phyloP scores from a whole-genome alignment of 2,888 invertebrate genomes.

The Loripinus fragilis region DNA sequence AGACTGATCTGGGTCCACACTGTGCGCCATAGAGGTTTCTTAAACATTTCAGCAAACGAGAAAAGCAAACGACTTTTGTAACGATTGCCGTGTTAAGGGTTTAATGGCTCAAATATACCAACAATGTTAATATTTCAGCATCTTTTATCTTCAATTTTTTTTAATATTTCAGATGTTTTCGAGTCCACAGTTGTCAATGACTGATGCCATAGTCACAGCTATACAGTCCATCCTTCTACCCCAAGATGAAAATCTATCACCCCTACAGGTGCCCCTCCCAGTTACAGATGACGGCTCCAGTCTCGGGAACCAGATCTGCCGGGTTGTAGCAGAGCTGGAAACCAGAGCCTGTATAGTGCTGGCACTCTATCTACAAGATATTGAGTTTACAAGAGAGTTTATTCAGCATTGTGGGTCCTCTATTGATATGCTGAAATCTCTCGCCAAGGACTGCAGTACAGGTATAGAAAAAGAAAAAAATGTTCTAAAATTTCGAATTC shows the following conservation, averaged over 20 bases:
- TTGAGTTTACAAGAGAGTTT: constrained; percentile 80
- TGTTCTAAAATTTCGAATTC: no score
- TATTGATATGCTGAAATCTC: constrained; percentile 81
- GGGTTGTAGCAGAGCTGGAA: constrained; percentile 82
- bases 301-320: constrained; percentile 80
- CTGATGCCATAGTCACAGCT: constrained; percentile 78
- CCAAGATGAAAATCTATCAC: constrained; percentile 67
- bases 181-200: constrained; percentile 75
- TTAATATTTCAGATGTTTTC: constrained; percentile 76
- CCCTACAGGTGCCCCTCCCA: constrained; percentile 77
- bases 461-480: no score
- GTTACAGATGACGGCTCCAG: constrained; percentile 78
- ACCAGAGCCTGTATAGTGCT: constrained; percentile 82
- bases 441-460: constrained; percentile 81
- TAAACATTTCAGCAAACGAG: no score
- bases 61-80: no score
- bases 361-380: constrained; percentile 78
- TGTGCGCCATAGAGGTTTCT: no score
- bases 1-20: no score
- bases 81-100: no score
- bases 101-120: neutral
- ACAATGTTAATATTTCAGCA: neutral
- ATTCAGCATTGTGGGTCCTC: constrained; percentile 80
- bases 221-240: constrained; percentile 77
- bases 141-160: constrained; percentile 1